Conservation (phyloP, 1,140 invertebrate genomes). For the Hydropsyche tenuis region DNA sequence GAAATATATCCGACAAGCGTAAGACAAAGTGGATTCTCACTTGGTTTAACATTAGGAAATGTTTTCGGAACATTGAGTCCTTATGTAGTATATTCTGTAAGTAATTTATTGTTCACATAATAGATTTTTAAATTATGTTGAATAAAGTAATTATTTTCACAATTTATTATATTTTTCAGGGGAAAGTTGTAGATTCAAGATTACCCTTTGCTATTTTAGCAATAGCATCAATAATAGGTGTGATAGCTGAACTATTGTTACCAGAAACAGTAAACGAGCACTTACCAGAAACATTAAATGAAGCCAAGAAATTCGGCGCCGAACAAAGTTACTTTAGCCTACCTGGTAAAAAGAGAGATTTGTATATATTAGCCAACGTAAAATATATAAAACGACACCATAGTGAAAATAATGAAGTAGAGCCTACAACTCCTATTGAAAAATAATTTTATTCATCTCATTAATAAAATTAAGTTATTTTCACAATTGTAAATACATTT, state of each 20-base stretch:
- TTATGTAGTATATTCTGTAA: slow-evolving; percentile 76
- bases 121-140: background rate
- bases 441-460: background rate
- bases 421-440: background rate
- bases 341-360: slow-evolving; percentile 54
- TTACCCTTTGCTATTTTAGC: slow-evolving; percentile 66
- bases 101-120: slow-evolving; percentile 49
- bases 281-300: slow-evolving; percentile 73
- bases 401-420: slow-evolving; percentile 38
- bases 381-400: slow-evolving; percentile 36
- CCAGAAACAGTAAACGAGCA: slow-evolving; percentile 75
- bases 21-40: slow-evolving; percentile 69
- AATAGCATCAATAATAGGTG: slow-evolving; percentile 64
- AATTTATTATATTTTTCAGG: slow-evolving; percentile 47
- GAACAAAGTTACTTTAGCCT: slow-evolving; percentile 66
- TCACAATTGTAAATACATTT: background rate
- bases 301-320: slow-evolving; percentile 73
- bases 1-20: slow-evolving; percentile 75
- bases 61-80: slow-evolving; percentile 69
- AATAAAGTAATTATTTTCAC: background rate
- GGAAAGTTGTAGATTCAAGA: slow-evolving; percentile 52
- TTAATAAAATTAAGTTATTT: background rate
- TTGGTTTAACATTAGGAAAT: slow-evolving; percentile 68
- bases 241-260: slow-evolving; percentile 66
- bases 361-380: slow-evolving; percentile 40